Conservation (phyloP, 2,797 vertebrate genomes). For the Peromyscus eremicus region DNA sequence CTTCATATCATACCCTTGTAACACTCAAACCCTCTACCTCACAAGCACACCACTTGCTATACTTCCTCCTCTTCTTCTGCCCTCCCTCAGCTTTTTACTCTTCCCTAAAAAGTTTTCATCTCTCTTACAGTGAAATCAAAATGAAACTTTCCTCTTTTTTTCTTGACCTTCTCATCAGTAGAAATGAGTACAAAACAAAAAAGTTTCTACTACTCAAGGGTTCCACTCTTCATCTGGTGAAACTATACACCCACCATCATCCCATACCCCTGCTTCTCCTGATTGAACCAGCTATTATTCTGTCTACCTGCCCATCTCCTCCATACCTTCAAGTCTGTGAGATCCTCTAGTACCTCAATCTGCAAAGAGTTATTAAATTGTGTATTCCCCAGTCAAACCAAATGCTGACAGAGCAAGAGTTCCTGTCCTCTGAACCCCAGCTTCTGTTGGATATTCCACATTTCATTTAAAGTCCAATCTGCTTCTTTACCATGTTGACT, state of each 20-base stretch:
- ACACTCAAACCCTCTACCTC: background rate
- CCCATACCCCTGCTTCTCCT: background rate
- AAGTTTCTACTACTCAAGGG: background rate
- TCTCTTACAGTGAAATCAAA: slow-evolving; percentile 43
- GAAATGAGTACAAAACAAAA: background rate
- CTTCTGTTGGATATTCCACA: background rate
- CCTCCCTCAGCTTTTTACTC: background rate
- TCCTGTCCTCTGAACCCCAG: background rate
- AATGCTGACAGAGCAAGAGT: background rate
- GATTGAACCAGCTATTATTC: background rate
- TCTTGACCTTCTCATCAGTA: background rate
- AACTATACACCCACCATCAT: background rate
- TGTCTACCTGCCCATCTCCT: background rate
- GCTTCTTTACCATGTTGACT: background rate
- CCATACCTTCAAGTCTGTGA: background rate
- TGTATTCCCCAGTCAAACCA: background rate
- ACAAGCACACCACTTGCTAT: background rate
- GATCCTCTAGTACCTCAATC: background rate
- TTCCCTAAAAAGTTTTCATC: background rate
- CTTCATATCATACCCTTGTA: background rate
- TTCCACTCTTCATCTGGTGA: background rate
- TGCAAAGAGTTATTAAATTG: background rate
- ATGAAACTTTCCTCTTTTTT: background rate
- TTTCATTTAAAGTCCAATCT: slow-evolving; percentile 31
- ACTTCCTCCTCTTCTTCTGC: background rate